Evolutionary conservation across 1,140 invertebrate genomes (phyloP), one percentile per base, ranked within the genome.

Genomic region (Maconellicoccus hirsutus): DNA sequence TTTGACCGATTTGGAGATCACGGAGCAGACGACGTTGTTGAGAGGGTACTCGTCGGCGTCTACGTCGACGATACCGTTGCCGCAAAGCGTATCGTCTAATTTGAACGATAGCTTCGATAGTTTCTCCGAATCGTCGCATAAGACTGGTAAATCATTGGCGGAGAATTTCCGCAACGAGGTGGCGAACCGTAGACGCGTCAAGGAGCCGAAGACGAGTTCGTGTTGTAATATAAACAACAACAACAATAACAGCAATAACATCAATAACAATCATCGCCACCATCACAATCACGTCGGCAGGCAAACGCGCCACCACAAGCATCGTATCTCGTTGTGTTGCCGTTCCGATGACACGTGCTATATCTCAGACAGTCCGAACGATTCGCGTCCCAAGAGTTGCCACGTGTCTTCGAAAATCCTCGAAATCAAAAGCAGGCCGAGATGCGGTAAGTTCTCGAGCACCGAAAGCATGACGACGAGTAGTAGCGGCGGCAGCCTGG

Each of bases 381-480:
- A 26, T 16, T 2, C 12, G 21, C 33, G 61, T 66, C 61, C 61
- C 25, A 66, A 66, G 25, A 66, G 61, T 4, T 77, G 61, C 16
- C 61, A 66, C 61, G 25, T 66, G n/a, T 14, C 42, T 78, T 83
- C 85, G 75, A 79, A 86, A 76, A 84, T 89, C 79, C 79, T 87
- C 76, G 84, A 86, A 78, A 85, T 88, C 79, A 87, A 87, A 78
- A 83, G 84, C 73, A 83, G 86, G 83, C 83, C 86, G 73, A 12
- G 22, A 25, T 16, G 19, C 19, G 83, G 75, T 80, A 90, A 91
- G 71, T 92, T 89, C 77, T 91, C 88, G 0, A 92, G 89, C 76
- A 90, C 88, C 1, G 91, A 93, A 77, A 91, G 89, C 76, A 90
- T 93, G 84, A 89, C 89, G 10, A 91, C 89, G 1, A 90, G 87